Evolutionary conservation across 2,888 invertebrate genomes (phyloP), one percentile per base, ranked within the genome.

Genomic region (Agelastica alni): DNA sequence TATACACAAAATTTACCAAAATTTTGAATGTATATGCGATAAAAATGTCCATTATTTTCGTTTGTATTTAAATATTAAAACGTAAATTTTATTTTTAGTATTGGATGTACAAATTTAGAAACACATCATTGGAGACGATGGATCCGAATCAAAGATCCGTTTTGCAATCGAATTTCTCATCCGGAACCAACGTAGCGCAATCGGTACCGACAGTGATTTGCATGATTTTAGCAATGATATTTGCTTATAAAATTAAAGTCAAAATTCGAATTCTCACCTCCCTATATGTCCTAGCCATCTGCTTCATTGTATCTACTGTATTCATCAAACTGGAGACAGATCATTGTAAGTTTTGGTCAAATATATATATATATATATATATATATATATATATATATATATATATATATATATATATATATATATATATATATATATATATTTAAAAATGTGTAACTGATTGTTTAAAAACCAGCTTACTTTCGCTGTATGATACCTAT

Each of bases 31-130:
- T n/a, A n/a, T n/a, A n/a, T n/a, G n/a, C n/a, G n/a, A n/a, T n/a
- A n/a, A n/a, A n/a, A n/a, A n/a, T n/a, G n/a, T n/a, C n/a, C n/a
- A n/a, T n/a, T n/a, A n/a, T n/a, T n/a, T n/a, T n/a, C n/a, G n/a
- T n/a, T n/a, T n/a, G n/a, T n/a, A n/a, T n/a, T n/a, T n/a, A n/a
- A n/a, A n/a, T n/a, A n/a, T n/a, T n/a, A n/a, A n/a, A n/a, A n/a
- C n/a, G n/a, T n/a, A n/a, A n/a, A n/a, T 4, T n/a, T 9, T 2
- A 7, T 42, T 63, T 62, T 36, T 20, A 64, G 64, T 64, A 64
- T 26, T 64, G 64, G 64, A 64, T 64, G 64, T 59, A 61, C 32
- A 64, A 64, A 44, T 62, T 64, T 26, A 32, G 64, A 16, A 60
- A 62, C 22, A 46, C 48, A 1, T 54, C 58, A 1, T 34, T 18